phyloP scores from a whole-genome alignment of 2,888 invertebrate genomes.

The Drosophila pseudotakahashii region DNA sequence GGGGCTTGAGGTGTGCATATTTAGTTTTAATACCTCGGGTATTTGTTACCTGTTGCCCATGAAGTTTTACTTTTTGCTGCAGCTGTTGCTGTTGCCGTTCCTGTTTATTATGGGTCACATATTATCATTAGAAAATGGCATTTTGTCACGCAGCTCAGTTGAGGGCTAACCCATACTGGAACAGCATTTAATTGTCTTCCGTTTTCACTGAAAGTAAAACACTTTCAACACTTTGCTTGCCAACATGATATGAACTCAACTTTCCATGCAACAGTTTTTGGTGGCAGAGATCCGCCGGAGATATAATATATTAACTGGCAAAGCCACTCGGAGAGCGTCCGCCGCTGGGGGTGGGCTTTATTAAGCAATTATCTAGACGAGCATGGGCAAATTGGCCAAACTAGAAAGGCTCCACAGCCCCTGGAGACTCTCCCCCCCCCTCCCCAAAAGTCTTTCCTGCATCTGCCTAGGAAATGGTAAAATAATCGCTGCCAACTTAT shows the following conservation, averaged over 20 bases:
- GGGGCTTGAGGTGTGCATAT: conserved; percentile 60
- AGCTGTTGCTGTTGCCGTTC: conserved; percentile 54
- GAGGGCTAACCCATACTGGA: conserved; percentile 17
- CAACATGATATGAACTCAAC: conserved; percentile 30
- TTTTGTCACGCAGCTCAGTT: conserved; percentile 81
- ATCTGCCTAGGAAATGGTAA: conserved; percentile 69
- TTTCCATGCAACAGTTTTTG: conserved; percentile 54
- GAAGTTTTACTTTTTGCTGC: conserved; percentile 64
- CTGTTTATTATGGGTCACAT: conserved; percentile 75
- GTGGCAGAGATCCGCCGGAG: conserved; percentile 29
- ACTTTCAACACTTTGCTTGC: conserved; percentile 48
- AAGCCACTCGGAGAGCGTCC: neutral
- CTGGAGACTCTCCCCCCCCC: neutral
- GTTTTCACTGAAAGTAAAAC: conserved; percentile 47
- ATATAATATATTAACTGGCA: conserved; percentile 14
- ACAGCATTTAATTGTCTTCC: conserved; percentile 42
- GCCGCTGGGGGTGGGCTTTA: conserved; percentile 60
- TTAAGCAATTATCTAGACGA: conserved; percentile 68
- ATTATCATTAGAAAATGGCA: conserved; percentile 82
- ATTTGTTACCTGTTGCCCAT: conserved; percentile 80
- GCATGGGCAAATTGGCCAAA: conserved; percentile 63
- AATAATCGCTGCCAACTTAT: conserved; percentile 78
- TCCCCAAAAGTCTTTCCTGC: conserved; percentile 14
- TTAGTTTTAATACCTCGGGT: conserved; percentile 78
- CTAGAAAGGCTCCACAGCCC: conserved; percentile 35